Evolutionary conservation across 2,888 invertebrate genomes (phyloP).

Genomic region (Bombyx huttoni): DNA sequence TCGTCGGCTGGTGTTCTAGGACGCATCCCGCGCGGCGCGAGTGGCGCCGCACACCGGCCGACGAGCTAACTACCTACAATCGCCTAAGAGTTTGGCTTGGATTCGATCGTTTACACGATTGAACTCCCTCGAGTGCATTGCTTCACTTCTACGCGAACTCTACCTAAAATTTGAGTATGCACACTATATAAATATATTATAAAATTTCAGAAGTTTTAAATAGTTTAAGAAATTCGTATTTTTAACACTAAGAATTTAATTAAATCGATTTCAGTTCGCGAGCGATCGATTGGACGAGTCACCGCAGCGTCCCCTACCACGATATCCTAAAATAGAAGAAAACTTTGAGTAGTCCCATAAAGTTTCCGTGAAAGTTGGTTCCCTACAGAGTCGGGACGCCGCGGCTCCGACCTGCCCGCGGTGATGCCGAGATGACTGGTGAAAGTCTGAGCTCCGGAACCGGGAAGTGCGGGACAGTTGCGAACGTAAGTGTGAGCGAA

Average conservation of each 20-base stretch:
- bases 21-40: slow-evolving; percentile 10
- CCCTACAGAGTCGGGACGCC: slow-evolving; percentile 6
- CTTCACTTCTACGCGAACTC: slow-evolving; percentile 39
- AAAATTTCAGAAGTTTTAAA: slow-evolving; percentile 50
- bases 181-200: slow-evolving; percentile 55
- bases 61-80: slow-evolving; percentile 30
- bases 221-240: slow-evolving; percentile 58
- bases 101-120: slow-evolving; percentile 24
- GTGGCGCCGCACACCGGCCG: slow-evolving; percentile 24
- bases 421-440: slow-evolving; percentile 32
- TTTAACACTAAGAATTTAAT: slow-evolving; percentile 44
- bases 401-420: slow-evolving; percentile 12
- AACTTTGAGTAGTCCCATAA: background rate
- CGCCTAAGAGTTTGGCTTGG: slow-evolving; percentile 29
- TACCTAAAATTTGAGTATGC: slow-evolving; percentile 40
- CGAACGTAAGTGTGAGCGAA: slow-evolving; percentile 31
- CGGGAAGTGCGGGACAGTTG: slow-evolving; percentile 1
- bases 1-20: too few relatives aligned
- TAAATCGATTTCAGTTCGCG: slow-evolving; percentile 19
- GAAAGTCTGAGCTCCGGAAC: slow-evolving; percentile 19
- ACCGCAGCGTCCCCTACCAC: slow-evolving; percentile 3
- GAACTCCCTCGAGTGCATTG: slow-evolving; percentile 31
- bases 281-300: slow-evolving; percentile 10
- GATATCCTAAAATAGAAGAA: slow-evolving; percentile 5
- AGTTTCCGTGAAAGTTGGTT: slow-evolving; percentile 10